Base-by-base conservation (phyloP, 2,888 invertebrate genomes). In the Hylaea fasciaria region DNA sequence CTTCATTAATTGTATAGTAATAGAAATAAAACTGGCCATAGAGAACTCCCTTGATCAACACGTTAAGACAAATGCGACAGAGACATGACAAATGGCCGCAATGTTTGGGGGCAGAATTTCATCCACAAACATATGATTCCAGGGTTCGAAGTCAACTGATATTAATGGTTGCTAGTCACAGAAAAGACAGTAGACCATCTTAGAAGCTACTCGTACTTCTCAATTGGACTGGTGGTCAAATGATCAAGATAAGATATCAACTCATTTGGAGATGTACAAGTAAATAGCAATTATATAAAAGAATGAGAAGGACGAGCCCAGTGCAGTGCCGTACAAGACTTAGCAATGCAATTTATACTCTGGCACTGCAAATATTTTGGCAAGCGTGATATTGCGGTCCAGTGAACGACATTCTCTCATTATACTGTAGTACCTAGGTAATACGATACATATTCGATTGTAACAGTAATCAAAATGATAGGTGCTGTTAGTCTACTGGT, bases 61-160 rank as follows among this genome's bases (percentile, higher is more conserved):
- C 37, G 8, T 40, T 8, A 0, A 14, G 14, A 0, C 4, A 40
- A 40, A 8, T 40, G 13, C 46, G n/a, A 61, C 52, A 45, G 16
- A 47, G 47, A 47, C 28, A 44, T 49, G 37, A 56, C 43, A 12
- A 37, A 56, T 56, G 17, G 16, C 12, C 35, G 43, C 14, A n/a
- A 12, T 43, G 14, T 44, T 32, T 28, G 43, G 29, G 49, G 13
- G 43, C 37, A 12, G 56, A 56, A 49, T 56, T 43, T 49, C 56
- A 56, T 37, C 43, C 37, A 14, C 56, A 49, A 43, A 49, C 48
- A 56, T 43, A 55, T 48, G 43, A 43, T 35, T 55, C 13, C 12
- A 4, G 41, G 13, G 32, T 17, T 43, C 35, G 32, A 48, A 54
- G 47, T 41, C 40, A 47, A 40, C 54, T 46, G 29, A 46, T 47